Evolutionary conservation across 2,113 vertebrate species (phyloP), one percentile per base, ranked within the genome.

Genomic region (Carassius gibelio): DNA sequence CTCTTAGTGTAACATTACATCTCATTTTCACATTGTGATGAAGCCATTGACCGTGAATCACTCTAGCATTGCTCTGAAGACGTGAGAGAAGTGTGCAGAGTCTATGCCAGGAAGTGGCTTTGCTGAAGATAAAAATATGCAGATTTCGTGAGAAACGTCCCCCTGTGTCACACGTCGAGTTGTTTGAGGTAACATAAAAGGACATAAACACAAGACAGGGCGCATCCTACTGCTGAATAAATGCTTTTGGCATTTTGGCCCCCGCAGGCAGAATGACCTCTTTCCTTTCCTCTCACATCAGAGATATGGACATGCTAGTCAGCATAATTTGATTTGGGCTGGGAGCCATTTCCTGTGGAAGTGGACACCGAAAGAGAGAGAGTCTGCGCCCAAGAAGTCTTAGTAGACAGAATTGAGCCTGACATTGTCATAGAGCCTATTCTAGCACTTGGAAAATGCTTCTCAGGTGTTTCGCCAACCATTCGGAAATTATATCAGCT

Each of bases 271-370:
- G 52, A 81, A 23, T 38, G 59, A 75, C 59, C 38, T 79, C 75
- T 34, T 76, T 76, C 57, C 62, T 81, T 72, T 64, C 68, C 69
- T 84, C 66, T 80, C 62, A 64, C 85, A 82, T 80, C 55, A 52
- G 15, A 71, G 57, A 59, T 87, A 75, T 75, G 81, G 76, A 76
- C 52, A 66, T 52, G 61, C 55, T 36, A 52, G 82, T 85, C 76
- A 64, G 83, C 71, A 55, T 87, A 86, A 89, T 84, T 83, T 81
- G 38, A 85, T 89, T 87, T 85, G 62, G 78, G 52, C 71, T 68
- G 34, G 36, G 62, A 74, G 79, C 81, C 61, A 80, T 81, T 81
- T 87, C 72, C 88, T 82, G 74, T 81, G 68, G 66, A 48, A 76
- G 82, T 68, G 55, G 38, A 76, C 66, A 83, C 55, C 34, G 62